Evolutionary conservation across 2,888 invertebrate species (phyloP), one percentile per base, ranked within the genome.

Genomic region (Gari tellinella): DNA sequence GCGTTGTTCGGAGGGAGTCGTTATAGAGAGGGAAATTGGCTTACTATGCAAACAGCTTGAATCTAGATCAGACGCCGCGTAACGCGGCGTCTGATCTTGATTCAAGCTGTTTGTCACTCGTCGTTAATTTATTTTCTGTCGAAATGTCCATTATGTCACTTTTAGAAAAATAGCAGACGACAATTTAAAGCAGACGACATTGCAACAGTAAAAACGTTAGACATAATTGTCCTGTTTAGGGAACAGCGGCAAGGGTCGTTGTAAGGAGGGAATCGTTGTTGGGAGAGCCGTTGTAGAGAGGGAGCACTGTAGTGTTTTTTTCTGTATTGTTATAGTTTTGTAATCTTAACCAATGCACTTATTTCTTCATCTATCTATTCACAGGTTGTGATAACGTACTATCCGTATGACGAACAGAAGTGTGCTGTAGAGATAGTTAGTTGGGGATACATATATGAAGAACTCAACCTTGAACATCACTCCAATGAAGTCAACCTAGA

Each of bases 361-460:
- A 40, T 40, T 40, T 46, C n/a, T n/a, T n/a, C n/a, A n/a, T n/a
- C n/a, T n/a, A n/a, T 48, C n/a, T 19, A 12, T 38, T 48, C 62
- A 2, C 52, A 76, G 68, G 68, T 72, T 2, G 72, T 72, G n/a
- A 64, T 76, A 25, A 68, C 72, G 0, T 76, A 65, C 40, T 76
- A 76, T 37, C 76, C 76, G 19, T 76, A 70, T 41, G 76, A 76
- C 46, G 48, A 61, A 19, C 76, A 76, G 52, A 76, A 67, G 40
- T 76, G 76, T 57, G 68, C 53, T 1, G 49, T 76, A n/a, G 63
- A 67, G 41, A 51, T 76, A 15, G 72, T 69, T 10, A 67, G 65
- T 38, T 76, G 76, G 76, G 65, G 62, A 0, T 72, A 68, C 53
- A 52, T 41, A 7, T 63, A 61, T 37, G 56, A 72, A 4, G 72